Evolutionary conservation across 2,113 vertebrate genomes (phyloP).

Genomic region (Thunnus thynnus): DNA sequence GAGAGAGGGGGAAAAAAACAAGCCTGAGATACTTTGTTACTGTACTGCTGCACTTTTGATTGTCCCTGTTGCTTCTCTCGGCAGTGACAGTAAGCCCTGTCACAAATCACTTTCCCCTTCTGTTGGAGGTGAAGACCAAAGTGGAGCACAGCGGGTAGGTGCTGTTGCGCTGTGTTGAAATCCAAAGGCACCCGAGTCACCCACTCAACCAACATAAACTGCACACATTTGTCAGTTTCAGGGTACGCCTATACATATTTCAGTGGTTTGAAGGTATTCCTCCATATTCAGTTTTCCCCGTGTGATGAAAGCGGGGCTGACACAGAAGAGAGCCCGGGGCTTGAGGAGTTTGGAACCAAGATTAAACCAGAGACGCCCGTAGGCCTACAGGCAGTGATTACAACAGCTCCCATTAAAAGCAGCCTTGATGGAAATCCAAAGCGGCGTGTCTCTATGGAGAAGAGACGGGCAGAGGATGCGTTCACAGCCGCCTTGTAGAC

Average conservation of each 20-base stretch:
- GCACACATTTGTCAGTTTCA: constrained; percentile 51
- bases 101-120: constrained; percentile 45
- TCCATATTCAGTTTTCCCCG: constrained; percentile 31
- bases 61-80: constrained; percentile 57
- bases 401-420: constrained; percentile 67
- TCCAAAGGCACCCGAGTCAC: constrained; percentile 57
- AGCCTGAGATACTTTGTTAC: constrained; percentile 56
- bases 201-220: constrained; percentile 56
- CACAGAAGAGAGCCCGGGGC: constrained; percentile 59
- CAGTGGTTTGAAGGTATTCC: constrained; percentile 66
- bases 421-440: constrained; percentile 66
- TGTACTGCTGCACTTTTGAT: constrained; percentile 56
- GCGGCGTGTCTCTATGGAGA: constrained; percentile 46
- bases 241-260: constrained; percentile 66
- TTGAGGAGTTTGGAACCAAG: constrained; percentile 63
- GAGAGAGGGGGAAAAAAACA: constrained; percentile 10
- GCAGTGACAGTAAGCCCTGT: constrained; percentile 55
- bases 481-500: constrained; percentile 39
- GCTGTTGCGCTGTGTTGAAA: constrained; percentile 42
- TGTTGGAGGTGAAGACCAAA: constrained; percentile 63
- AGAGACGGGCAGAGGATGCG: constrained; percentile 28
- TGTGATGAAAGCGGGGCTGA: constrained; percentile 73
- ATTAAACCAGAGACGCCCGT: constrained; percentile 69
- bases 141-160: constrained; percentile 29
- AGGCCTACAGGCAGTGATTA: constrained; percentile 72